Conservation (phyloP, 2,888 invertebrate genomes). For the Apamea epomidion region DNA sequence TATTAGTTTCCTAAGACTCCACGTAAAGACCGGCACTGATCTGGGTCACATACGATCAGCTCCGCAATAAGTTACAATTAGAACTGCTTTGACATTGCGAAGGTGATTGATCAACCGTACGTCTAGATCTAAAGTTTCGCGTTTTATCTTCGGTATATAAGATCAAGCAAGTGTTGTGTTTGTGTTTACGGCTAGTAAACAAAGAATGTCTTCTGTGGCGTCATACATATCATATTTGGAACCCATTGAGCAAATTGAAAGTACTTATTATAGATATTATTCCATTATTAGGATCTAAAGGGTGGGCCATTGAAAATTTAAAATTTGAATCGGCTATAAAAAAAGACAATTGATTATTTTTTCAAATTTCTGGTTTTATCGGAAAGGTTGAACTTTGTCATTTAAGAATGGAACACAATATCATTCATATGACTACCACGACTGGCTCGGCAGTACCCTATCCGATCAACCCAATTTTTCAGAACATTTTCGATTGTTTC, state of each 20-base stretch:
- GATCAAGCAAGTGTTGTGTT: neutral
- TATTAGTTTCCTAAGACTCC: constrained; percentile 12
- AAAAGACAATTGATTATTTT: no score
- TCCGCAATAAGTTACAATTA: constrained; percentile 16
- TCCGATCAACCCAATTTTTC: no score
- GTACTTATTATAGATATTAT: neutral
- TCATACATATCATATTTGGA: neutral
- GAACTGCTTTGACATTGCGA: neutral
- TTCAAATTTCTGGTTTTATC: no score
- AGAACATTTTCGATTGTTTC: no score
- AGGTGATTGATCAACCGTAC: constrained; percentile 6
- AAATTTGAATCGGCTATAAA: no score
- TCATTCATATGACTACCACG: no score
- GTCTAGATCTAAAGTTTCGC: neutral
- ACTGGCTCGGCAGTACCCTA: no score
- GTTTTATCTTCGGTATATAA: constrained; percentile 1
- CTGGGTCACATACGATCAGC: constrained; percentile 4
- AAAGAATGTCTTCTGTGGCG: no score
- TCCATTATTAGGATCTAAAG: neutral
- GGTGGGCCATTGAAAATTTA: no score
- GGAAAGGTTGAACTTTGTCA: no score
- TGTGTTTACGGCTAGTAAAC: neutral
- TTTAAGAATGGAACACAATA: no score
- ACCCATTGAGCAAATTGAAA: neutral
- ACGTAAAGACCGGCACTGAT: constrained; percentile 1